A percentile compares a stretch with the other conserved stretches of the same genome.
Evolutionary conservation across 2,888 invertebrate species (phyloP).

Genomic region (Heliconius aoede): DNA sequence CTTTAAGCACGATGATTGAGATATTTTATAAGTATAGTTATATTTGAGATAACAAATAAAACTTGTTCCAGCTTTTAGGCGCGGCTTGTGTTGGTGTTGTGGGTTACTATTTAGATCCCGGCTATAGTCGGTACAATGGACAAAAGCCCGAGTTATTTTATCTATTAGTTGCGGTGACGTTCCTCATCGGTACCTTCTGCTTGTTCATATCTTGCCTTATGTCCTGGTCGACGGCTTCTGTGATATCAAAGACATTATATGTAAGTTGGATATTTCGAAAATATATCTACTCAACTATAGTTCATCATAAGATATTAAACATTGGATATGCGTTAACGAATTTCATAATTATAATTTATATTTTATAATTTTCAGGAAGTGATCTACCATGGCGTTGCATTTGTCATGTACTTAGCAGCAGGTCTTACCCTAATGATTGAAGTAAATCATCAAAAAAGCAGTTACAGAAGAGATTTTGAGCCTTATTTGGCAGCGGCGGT

Average conservation of each 20-base stretch:
- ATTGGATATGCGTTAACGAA: too few relatives aligned
- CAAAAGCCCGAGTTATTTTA: slow-evolving; percentile 87
- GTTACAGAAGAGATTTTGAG: slow-evolving; percentile 85
- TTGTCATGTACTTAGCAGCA: slow-evolving; percentile 88
- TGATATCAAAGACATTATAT: slow-evolving; percentile 91
- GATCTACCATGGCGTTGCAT: slow-evolving; percentile 90
- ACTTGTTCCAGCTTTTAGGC: slow-evolving; percentile 86
- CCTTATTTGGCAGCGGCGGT: slow-evolving; percentile 89
- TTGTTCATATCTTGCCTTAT: slow-evolving; percentile 89
- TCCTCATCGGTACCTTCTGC: slow-evolving; percentile 91
- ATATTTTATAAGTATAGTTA: not conserved
- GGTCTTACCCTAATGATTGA: slow-evolving; percentile 87
- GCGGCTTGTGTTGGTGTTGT: slow-evolving; percentile 89
- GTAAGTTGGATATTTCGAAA: slow-evolving; percentile 80
- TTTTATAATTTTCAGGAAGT: slow-evolving; percentile 86
- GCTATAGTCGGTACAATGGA: slow-evolving; percentile 60
- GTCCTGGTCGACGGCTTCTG: slow-evolving; percentile 91
- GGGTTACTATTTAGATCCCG: slow-evolving; percentile 80
- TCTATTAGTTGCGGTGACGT: slow-evolving; percentile 89
- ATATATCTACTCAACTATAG: too few relatives aligned
- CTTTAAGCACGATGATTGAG: too few relatives aligned
- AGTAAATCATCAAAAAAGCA: slow-evolving; percentile 80
- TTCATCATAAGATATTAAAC: too few relatives aligned
- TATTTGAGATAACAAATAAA: not conserved
- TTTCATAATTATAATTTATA: too few relatives aligned